Conservation (phyloP, 92 coral and sea anemone genomes). For the Umimayanthus kanabou region DNA sequence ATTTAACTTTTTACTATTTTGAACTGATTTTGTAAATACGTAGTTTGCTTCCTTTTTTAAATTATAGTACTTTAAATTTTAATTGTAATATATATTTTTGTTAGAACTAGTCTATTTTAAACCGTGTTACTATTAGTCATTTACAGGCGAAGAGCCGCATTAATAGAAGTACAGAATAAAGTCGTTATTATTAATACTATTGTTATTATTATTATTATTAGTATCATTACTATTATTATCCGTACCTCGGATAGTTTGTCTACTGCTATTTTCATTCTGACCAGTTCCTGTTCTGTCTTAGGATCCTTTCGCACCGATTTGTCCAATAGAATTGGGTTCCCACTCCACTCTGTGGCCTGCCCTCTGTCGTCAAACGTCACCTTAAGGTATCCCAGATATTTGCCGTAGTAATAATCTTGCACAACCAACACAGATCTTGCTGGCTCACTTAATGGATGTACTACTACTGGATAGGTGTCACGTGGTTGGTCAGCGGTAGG, state of each 20-base stretch:
- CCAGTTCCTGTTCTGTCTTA: constrained; percentile 36
- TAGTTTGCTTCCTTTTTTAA: no score
- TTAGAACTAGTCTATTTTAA: no score
- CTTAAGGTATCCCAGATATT: constrained; percentile 82
- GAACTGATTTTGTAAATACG: no score
- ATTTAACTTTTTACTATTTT: no score
- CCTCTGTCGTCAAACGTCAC: constrained; percentile 78
- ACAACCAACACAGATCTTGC: constrained; percentile 74
- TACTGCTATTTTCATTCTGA: constrained; percentile 65
- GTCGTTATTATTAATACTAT: no score
- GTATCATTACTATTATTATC: background rate
- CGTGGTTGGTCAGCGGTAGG: constrained; percentile 67
- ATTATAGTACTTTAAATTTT: no score
- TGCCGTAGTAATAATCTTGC: constrained; percentile 80
- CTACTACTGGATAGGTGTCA: constrained; percentile 84
- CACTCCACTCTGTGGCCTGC: constrained; percentile 73
- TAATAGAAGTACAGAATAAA: no score
- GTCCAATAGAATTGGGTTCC: constrained; percentile 82
- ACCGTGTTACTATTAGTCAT: no score
- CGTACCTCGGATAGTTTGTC: constrained; percentile 69
- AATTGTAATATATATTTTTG: no score
- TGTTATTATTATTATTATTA: no score
- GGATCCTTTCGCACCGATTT: constrained; percentile 65
- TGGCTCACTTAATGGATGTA: constrained; percentile 62
- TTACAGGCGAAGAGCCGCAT: no score